phyloP scores from a whole-genome alignment of 1,140 invertebrate genomes.

The Liolophura sinensis region DNA sequence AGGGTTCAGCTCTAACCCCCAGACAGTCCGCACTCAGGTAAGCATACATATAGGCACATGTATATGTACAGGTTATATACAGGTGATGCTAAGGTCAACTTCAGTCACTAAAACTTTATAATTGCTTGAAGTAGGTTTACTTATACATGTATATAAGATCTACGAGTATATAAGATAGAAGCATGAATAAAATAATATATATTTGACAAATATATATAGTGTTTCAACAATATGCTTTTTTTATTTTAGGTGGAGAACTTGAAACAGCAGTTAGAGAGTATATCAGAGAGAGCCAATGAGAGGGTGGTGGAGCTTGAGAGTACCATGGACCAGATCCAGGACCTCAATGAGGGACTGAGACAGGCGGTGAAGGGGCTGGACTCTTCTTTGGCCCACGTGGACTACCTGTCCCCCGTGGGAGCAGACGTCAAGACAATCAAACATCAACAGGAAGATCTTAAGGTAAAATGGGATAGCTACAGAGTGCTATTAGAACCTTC shows the following conservation, averaged over 20 bases:
- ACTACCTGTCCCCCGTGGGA: slow-evolving; percentile 79
- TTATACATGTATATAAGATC: too few species aligned
- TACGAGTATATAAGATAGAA: too few species aligned
- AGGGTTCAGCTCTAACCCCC: slow-evolving; percentile 81
- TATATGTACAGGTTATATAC: neutral
- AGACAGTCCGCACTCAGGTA: slow-evolving; percentile 71
- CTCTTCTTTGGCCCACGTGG: slow-evolving; percentile 74
- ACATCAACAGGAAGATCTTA: slow-evolving; percentile 88
- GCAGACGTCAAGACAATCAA: slow-evolving; percentile 89
- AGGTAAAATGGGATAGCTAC: slow-evolving; percentile 56
- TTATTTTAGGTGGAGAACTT: slow-evolving; percentile 72
- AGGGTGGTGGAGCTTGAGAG: slow-evolving; percentile 77
- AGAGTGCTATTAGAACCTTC: too few species aligned
- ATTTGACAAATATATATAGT: too few species aligned
- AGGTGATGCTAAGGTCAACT: neutral
- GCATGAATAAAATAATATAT: too few species aligned
- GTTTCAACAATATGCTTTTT: neutral
- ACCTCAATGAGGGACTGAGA: slow-evolving; percentile 69
- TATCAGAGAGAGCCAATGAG: slow-evolving; percentile 76
- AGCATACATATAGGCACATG: neutral
- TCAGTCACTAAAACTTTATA: too few species aligned
- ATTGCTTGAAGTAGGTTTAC: too few species aligned
- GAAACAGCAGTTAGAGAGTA: slow-evolving; percentile 74
- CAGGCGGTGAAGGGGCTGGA: slow-evolving; percentile 71
- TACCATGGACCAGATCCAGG: slow-evolving; percentile 75